Evolutionary conservation across 1,140 invertebrate species (phyloP).

Genomic region (Aradophagus sp.): DNA sequence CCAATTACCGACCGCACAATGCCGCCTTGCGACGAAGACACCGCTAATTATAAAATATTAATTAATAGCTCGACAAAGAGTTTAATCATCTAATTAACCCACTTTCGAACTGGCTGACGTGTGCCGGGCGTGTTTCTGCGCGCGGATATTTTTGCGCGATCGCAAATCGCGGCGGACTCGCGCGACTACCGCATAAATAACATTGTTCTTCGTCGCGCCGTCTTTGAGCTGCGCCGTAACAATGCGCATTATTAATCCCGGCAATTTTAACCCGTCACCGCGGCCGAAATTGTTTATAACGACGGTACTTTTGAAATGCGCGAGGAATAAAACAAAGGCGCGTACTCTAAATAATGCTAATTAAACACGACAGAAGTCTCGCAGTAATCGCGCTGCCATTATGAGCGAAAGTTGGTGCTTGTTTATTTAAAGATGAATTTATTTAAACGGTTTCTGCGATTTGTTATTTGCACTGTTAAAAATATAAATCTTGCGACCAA

Average conservation of each 20-base stretch:
- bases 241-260: constrained; percentile 4
- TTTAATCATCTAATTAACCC: constrained; percentile 64
- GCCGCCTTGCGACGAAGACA: constrained; percentile 22
- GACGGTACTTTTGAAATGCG: neutral
- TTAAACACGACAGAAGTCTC: constrained; percentile 16
- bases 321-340: constrained; percentile 5
- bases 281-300: constrained; percentile 6
- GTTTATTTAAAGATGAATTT: no score
- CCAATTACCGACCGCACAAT: constrained; percentile 56
- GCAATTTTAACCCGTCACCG: no score
- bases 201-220: constrained; percentile 9
- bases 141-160: constrained; percentile 26
- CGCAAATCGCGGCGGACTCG: constrained; percentile 30
- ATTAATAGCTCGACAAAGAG: constrained; percentile 61
- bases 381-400: no score
- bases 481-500: no score
- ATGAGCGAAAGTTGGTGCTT: no score
- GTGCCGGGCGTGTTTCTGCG: constrained; percentile 13
- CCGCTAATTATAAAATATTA: constrained; percentile 64
- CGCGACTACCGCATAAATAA: constrained; percentile 28
- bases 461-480: no score
- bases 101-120: constrained; percentile 40
- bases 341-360: constrained; percentile 3
- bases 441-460: no score
- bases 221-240: neutral